Base-by-base conservation (phyloP, 2,888 invertebrate species). In the Leucoma salicis region DNA sequence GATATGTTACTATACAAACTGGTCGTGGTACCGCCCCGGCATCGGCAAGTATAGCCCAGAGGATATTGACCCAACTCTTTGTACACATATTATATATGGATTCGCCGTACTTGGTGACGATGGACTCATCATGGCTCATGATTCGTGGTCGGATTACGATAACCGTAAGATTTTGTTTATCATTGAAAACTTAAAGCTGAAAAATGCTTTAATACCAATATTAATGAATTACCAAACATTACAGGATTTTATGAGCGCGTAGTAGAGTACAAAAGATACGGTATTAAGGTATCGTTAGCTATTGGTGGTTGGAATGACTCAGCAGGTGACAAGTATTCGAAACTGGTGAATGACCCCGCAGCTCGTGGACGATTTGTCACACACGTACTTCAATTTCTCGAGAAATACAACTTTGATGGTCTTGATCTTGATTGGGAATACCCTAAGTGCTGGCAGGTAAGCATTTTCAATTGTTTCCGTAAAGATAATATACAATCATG, bases 251-350 rank as follows among this genome's bases (percentile, higher is more conserved):
- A 97, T 73, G 95, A 96, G 50, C 91, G 96, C 14, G 96, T 97
- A 1, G 93, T 94, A 0, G 94, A 92, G 0, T 93, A 94, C 60
- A 97, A 95, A 71, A 89, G 92, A 37, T 93, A 94, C 60, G 95
- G 95, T 0, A 90, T 96, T 25, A 98, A 97, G 75, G 96, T 97
- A 0, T 93, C 95, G 0, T 82, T 98, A 8, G 97, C 96, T 1
- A 89, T 98, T 14, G 98, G 98, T n/a, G 98, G 98, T 2, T 98
- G 98, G 97, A 97, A 97, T 70, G 97, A 98, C 77, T 97, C 97
- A 0, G 94, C 93, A 24, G 96, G 96, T 0, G 96, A 96, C 71
- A 97, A 97, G 70, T 97, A 97, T 78, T 96, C 96, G 14, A 92
- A 94, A 45, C 77, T 97, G 14, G 97, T 96, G 0, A 95, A 96